Conservation (phyloP, 2,113 vertebrate genomes). For the Myrmophylax atrothorax region DNA sequence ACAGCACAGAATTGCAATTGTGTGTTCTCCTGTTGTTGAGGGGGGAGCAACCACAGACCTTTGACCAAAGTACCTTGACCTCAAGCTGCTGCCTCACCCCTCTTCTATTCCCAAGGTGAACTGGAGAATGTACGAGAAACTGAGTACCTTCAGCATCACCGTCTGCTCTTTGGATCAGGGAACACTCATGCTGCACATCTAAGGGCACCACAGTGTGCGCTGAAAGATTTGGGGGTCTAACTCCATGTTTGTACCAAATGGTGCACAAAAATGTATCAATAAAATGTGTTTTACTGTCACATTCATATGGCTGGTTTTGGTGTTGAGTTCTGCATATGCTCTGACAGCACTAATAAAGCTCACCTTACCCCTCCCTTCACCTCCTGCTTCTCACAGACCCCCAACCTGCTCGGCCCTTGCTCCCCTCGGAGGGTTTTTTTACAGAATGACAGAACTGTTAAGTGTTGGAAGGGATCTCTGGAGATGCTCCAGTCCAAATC, state of each 20-base stretch:
- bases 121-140: not conserved
- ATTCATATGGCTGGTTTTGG: not conserved
- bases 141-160: fast-evolving
- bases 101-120: constrained; percentile 15
- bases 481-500: not conserved
- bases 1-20: not conserved
- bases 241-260: not conserved
- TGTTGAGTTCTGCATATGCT: fast-evolving
- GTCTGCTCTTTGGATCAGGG: not conserved
- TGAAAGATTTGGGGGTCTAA: not conserved
- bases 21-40: not conserved
- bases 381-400: not conserved
- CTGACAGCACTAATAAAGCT: not conserved
- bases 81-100: constrained; percentile 15
- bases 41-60: constrained; percentile 7
- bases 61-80: constrained; percentile 25
- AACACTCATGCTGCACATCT: fast-evolving
- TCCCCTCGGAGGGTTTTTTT: not conserved
- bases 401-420: not conserved
- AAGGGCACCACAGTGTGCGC: not conserved
- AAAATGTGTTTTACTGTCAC: not conserved
- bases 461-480: not conserved
- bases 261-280: not conserved
- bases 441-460: not conserved
- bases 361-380: not conserved